Evolutionary conservation across 2,797 vertebrate species (phyloP), one percentile per base, ranked within the genome.

Genomic region (Paramormyrops hopkinsi): DNA sequence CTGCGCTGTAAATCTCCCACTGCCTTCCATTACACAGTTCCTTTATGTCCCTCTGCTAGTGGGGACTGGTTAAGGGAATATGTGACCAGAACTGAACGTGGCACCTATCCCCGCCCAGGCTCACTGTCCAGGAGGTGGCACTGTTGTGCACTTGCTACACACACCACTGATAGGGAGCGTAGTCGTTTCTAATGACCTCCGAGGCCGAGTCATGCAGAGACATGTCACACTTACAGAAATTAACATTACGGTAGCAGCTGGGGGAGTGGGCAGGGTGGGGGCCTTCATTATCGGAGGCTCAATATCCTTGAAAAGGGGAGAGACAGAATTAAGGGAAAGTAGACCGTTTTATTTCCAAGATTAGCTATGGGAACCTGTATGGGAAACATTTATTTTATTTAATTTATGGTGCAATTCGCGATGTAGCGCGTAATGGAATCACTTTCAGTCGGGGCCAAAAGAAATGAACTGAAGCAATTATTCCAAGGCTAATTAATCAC

Each of bases 401-500:
- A 41, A 82, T 82, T 82, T 82, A 82, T 82, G 41, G 19, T 0
- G 1, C 19, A 41, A 41, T 82, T 82, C 8, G 7, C 7, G 3
- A 46, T 44, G 76, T 82, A 46, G 19, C 19, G 1, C 41, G 37
- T 82, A 82, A 82, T n/a, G 76, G 76, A 82, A 82, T n/a, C 76
- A 82, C 41, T 44, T 82, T 82, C 76, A 46, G 76, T 41, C 1
- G 7, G 14, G 37, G 76, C 76, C 41, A 82, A 79, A 44, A 79
- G 73, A 79, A 82, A 82, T 82, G 76, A 82, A 46, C 37, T 82
- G 41, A 82, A 82, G 76, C 76, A 73, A 73, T 73, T 73, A 73
- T 37, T 73, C 65, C 65, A 14, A n/a, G 76, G 76, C 76, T 82
- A n/a, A 82, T 79, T 79, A 41, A 79, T 79, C 73, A 8, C 0